phyloP scores from a whole-genome alignment of 2,888 invertebrate species.

The Cryptus armator region DNA sequence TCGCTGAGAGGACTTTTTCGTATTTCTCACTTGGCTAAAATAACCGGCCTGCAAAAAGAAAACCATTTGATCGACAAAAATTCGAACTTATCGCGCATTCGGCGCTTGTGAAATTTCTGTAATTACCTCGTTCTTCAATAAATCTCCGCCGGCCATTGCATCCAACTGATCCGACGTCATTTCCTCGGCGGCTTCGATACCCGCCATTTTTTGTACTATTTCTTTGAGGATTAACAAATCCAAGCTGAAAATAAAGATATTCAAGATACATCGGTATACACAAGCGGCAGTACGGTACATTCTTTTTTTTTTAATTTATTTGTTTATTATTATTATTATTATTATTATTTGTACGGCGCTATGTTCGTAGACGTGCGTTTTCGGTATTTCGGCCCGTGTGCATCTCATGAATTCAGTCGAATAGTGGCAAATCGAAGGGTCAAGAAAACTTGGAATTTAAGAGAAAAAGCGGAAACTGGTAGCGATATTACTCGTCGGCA shows the following conservation, averaged over 20 bases:
- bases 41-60: conserved; percentile 93
- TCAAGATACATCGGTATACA: conserved; percentile 47
- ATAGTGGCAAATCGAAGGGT: conserved; percentile 60
- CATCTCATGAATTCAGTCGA: conserved; percentile 28
- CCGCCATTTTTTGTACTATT: conserved; percentile 99
- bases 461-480: conserved; percentile 63
- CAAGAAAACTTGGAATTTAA: conserved; percentile 72
- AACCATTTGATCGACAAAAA: neutral
- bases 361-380: conserved; percentile 13
- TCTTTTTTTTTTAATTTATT: conserved; percentile 9
- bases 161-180: conserved; percentile 98
- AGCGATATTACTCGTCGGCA: conserved; percentile 41
- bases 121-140: conserved; percentile 95
- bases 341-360: neutral
- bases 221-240: conserved; percentile 97
- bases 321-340: neutral
- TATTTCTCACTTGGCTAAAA: conserved; percentile 98
- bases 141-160: conserved; percentile 98
- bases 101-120: neutral
- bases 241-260: conserved; percentile 87
- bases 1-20: conserved; percentile 97
- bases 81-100: neutral
- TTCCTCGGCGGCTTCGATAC: conserved; percentile 98
- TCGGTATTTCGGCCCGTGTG: conserved; percentile 5
- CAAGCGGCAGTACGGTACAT: neutral